Evolutionary conservation across 2,797 vertebrate species (phyloP), one percentile per base, ranked within the genome.

Genomic region (Sebastes dallii): DNA sequence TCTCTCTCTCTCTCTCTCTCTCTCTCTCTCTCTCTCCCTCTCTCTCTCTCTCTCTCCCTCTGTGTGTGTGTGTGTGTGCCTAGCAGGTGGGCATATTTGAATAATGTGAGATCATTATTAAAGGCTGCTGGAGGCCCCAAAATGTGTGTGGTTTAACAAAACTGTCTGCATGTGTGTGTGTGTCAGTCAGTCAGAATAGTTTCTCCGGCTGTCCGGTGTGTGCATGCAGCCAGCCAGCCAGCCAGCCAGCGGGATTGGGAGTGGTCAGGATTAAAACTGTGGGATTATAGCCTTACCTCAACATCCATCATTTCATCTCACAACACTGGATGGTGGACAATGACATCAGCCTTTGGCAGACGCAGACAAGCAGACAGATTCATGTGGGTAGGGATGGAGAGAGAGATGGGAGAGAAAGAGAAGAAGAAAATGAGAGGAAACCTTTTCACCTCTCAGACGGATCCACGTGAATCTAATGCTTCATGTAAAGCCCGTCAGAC

Each of bases 281-380:
- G 82, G 94, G 94, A 95, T 95, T 95, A 94, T 88, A 54, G 50
- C 20, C 4, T 20, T 54, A 90, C 84, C 62, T 92, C 87, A 86
- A 79, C 89, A 76, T 92, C 92, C 89, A 92, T 90, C 88, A 90
- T 93, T 94, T 93, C 91, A 94, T 94, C 88, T 87, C 81, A 69
- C 75, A 83, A 83, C 77, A 72, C 69, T 85, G 81, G 75, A 86
- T 54, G 84, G 77, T 88, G 88, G 88, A 92, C 93, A 94, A 86
- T 94, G 92, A 94, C 93, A 94, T 94, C 92, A 95, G 79, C 70
- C 50, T 84, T 88, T 95, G 92, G 91, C 90, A 91, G 69, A 81
- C 66, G 22, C 36, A 62, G 80, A 84, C 70, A 81, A 77, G 85
- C 82, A 78, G 78, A 78, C 86, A 84, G 83, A 89, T 81, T 80